A percentile compares a stretch with the other conserved stretches of the same genome.
Evolutionary conservation across 2,113 vertebrate species (phyloP).

Genomic region (Smithornis capensis): DNA sequence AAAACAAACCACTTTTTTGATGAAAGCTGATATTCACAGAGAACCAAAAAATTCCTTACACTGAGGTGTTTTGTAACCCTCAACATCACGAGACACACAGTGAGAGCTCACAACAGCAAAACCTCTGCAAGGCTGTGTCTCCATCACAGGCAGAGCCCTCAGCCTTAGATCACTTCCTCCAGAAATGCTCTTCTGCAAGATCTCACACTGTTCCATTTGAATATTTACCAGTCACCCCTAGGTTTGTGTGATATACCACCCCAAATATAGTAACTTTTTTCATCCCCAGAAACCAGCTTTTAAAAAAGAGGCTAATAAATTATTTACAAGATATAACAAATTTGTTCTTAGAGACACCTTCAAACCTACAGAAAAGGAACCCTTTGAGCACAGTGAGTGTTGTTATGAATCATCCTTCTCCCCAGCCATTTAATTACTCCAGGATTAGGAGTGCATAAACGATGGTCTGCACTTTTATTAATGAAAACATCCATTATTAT

Average conservation of each 20-base stretch:
- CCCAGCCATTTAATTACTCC: constrained; percentile 19
- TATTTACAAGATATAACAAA: not conserved
- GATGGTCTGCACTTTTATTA: not conserved
- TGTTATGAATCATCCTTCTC: not conserved
- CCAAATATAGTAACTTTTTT: not conserved
- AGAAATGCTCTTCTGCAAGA: not conserved
- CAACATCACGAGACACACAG: fast-evolving
- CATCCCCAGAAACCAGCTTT: not conserved
- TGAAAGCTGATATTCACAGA: not conserved
- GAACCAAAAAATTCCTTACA: not conserved
- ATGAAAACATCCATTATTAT: constrained; percentile 26
- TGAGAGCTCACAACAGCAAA: not conserved
- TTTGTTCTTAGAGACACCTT: not conserved
- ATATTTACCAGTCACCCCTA: not conserved
- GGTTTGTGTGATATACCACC: not conserved
- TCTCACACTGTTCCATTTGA: not conserved
- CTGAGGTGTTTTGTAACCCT: not conserved
- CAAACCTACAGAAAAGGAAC: not conserved
- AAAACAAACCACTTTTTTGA: not conserved
- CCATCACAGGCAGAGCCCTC: fast-evolving
- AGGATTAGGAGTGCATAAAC: not conserved
- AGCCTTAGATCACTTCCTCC: not conserved
- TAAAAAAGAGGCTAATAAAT: not conserved
- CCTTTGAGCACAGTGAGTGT: not conserved
- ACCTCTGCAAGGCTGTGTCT: fast-evolving